Conservation (phyloP, 2,113 vertebrate species). For the Himantopus leucocephalus region DNA sequence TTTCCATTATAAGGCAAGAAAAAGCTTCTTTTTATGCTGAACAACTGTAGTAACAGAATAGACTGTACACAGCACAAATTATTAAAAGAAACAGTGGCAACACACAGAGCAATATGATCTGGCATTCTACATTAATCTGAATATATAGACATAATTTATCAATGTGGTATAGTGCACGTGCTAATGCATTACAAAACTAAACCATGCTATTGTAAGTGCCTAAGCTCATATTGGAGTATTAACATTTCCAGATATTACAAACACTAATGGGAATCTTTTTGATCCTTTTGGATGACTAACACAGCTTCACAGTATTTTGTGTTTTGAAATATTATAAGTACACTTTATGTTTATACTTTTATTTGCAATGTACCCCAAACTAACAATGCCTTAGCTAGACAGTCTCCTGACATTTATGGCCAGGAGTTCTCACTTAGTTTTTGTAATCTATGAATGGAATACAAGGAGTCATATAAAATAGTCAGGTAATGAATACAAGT, state of each 20-base stretch:
- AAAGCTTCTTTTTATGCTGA: neutral
- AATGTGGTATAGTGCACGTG: rapidly evolving
- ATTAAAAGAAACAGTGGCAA: neutral
- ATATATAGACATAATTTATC: neutral
- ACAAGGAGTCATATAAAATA: neutral
- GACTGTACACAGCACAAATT: neutral
- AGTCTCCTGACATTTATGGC: neutral
- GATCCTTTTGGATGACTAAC: neutral
- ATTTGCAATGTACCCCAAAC: neutral
- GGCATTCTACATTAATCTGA: neutral
- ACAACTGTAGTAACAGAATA: neutral
- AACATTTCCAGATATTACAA: neutral
- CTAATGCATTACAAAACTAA: neutral
- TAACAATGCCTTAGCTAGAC: neutral
- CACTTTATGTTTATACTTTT: neutral
- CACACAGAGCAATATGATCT: neutral
- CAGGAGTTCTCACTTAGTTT: neutral
- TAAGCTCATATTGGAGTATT: neutral
- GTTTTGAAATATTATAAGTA: neutral
- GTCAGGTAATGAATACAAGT: neutral
- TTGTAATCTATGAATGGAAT: neutral
- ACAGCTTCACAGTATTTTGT: neutral
- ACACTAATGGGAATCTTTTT: neutral
- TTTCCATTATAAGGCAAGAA: neutral
- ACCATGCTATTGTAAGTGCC: neutral